Base-by-base conservation (phyloP, 1,140 invertebrate genomes). In the Drosophila orena region DNA sequence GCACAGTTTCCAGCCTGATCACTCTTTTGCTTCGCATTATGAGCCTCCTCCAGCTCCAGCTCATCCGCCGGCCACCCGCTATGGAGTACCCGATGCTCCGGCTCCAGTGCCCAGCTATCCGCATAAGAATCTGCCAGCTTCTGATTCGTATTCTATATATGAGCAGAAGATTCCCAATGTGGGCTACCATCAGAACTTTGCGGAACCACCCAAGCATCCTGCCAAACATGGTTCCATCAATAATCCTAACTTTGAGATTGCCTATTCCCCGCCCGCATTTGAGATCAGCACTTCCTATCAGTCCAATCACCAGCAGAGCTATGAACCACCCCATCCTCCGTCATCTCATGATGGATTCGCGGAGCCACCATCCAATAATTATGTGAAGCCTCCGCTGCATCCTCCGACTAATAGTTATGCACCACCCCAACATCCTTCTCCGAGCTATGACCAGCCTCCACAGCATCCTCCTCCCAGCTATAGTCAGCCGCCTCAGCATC, bases 161-260 rank as follows among this genome's bases (percentile, higher is more conserved):
- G 84, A 91, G 24, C 85, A 89, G 8, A 91, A 91, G 62, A 81
- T 91, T 3, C 89, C 89, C 4, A 91, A 91, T 43, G 47, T 53
- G 2, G 77, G 77, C 1, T 81, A 90, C 27, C 86, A 77, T 34
- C 76, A 75, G 20, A 79, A 59, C 60, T 91, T 91, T 58, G 90
- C 85, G 0, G 90, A 91, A 27, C 90, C 90, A n/a, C 81, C 90
- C 6, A 47, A 62, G 12, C 42, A 42, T 4, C 24, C 24, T 3
- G 4, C 24, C 0, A 50, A 30, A 17, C 65, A 53, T 22, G 27
- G 10, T 11, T 58, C 61, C 1, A 27, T 43, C 2, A 58, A 65
- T 1, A 66, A 40, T 35, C 8, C 78, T 1, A 74, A 89, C 46
- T 77, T 52, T 35, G 85, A 91, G 38, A 91, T 91, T 40, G 61